Conservation (phyloP, 1,140 invertebrate genomes). For the Sarcophaga peregrina region DNA sequence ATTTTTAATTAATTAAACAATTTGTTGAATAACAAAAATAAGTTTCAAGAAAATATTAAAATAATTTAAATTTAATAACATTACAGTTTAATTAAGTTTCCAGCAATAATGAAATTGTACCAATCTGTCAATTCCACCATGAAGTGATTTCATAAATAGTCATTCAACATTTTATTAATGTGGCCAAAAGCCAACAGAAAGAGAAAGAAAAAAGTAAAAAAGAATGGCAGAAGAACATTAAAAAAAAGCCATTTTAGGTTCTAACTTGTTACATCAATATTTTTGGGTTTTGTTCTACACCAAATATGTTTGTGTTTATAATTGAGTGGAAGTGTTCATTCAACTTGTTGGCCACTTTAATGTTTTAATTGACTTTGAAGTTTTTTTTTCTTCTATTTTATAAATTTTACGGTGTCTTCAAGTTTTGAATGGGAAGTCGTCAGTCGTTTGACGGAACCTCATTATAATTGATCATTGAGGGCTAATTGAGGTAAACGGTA, state of each 20-base stretch:
- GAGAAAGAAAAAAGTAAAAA: not conserved
- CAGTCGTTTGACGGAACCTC: conserved; percentile 18
- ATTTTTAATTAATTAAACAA: too few species aligned
- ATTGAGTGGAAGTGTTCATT: not conserved
- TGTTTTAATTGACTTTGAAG: not conserved
- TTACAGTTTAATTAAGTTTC: not conserved
- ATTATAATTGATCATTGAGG: conserved; percentile 12
- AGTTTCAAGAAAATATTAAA: not conserved
- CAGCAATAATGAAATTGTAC: not conserved
- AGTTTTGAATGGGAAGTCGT: conserved; percentile 33
- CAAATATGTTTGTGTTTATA: too few species aligned
- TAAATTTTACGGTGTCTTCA: not conserved
- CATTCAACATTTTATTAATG: not conserved
- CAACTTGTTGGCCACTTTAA: conserved; percentile 2
- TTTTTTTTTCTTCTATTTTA: not conserved
- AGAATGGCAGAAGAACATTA: not conserved
- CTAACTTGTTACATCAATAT: not conserved
- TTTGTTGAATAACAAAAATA: not conserved
- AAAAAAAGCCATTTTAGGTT: not conserved
- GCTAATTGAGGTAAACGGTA: not conserved
- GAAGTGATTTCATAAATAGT: not conserved
- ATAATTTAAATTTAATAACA: not conserved
- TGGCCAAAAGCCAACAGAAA: conserved; percentile 2
- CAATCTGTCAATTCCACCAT: not conserved
- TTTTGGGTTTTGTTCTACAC: not conserved